Conservation (phyloP, 2,797 vertebrate species). For the Chloroceryle amazona region DNA sequence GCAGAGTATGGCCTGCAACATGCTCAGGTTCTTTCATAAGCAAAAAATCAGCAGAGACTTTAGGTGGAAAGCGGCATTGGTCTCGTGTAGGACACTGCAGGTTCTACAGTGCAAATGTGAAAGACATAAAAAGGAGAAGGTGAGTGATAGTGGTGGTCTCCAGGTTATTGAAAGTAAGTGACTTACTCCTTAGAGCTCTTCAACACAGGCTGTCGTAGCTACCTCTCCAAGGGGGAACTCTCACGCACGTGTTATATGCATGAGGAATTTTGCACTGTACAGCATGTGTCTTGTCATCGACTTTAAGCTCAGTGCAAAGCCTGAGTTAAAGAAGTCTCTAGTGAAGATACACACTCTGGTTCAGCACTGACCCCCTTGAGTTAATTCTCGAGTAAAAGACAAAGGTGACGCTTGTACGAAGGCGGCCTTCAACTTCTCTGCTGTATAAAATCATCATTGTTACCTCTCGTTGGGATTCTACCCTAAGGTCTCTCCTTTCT, state of each 20-base stretch:
- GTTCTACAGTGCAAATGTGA: slow-evolving; percentile 61
- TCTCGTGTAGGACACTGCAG: slow-evolving; percentile 41
- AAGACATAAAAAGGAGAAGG: slow-evolving; percentile 13
- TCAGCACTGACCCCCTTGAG: background rate
- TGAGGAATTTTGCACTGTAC: background rate
- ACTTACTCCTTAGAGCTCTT: background rate
- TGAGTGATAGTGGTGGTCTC: background rate
- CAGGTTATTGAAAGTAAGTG: background rate
- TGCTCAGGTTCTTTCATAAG: slow-evolving; percentile 45
- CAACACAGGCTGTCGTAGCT: background rate
- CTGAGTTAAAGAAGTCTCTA: background rate
- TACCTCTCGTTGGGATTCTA: background rate
- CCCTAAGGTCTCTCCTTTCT: background rate
- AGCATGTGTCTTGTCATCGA: background rate
- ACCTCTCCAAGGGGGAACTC: background rate
- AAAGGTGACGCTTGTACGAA: background rate
- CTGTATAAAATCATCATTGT: background rate
- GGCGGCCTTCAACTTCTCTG: background rate
- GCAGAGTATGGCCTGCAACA: slow-evolving; percentile 57
- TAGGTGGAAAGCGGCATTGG: slow-evolving; percentile 8
- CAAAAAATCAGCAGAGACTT: slow-evolving; percentile 27
- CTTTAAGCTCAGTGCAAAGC: background rate
- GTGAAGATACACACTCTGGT: background rate
- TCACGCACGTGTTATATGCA: background rate
- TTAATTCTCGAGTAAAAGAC: background rate